These are phyloP conservation scores for Anguilla marmorata DNA, from an alignment of 2,797 vertebrate genomes.

Conservation along the genomic window DNA sequence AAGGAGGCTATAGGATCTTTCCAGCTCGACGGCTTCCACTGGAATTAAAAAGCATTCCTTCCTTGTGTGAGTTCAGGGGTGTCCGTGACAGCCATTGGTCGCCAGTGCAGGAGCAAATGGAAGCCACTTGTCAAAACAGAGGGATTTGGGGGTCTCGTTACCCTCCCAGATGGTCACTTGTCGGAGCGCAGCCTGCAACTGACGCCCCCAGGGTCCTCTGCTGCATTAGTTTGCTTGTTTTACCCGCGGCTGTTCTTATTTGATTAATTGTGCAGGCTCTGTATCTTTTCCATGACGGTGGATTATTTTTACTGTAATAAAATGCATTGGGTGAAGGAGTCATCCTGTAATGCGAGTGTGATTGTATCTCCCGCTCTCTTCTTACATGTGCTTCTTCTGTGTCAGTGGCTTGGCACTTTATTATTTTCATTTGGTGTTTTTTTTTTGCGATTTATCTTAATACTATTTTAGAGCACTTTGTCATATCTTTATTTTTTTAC, in stretches of 20 bases:
- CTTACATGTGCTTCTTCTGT: not conserved
- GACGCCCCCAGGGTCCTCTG: not conserved
- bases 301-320: slow-evolving; percentile 18
- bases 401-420: not conserved
- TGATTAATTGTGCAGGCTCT: no score
- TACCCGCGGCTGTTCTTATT: not conserved
- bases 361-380: not conserved
- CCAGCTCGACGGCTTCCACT: not conserved
- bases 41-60: slow-evolving; percentile 18
- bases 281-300: not conserved
- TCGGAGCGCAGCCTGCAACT: not conserved
- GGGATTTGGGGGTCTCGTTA: slow-evolving; percentile 1
- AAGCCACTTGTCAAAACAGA: slow-evolving; percentile 67
- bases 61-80: not conserved
- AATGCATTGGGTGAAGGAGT: not conserved
- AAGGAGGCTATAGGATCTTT: not conserved
- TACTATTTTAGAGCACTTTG: not conserved
- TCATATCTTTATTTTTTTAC: not conserved
- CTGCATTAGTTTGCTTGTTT: not conserved
- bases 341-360: not conserved
- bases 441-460: not conserved
- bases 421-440: not conserved
- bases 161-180: slow-evolving; percentile 43
- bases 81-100: not conserved
- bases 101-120: slow-evolving; percentile 53